These are phyloP conservation scores for Rana temporaria DNA, from an alignment of 2,113 vertebrate species.

Conservation along the genomic window DNA sequence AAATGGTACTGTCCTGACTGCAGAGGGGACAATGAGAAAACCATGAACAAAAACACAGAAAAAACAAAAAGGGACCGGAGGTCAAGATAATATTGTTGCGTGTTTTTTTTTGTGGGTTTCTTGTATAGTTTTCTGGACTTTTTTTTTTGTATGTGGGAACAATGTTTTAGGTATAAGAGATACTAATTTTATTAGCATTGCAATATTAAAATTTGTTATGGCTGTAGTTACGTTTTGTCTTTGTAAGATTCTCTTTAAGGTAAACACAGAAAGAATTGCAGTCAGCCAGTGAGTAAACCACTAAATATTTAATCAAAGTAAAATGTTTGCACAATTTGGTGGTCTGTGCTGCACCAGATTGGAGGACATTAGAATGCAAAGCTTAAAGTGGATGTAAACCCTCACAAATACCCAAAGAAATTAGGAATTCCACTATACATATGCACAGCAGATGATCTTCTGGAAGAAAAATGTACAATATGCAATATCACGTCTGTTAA, in stretches of 20 bases:
- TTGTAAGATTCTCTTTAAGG: not conserved
- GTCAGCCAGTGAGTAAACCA: no score
- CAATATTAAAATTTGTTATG: constrained; percentile 47
- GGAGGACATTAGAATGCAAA: no score
- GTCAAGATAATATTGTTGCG: constrained; percentile 77
- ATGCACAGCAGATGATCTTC: no score
- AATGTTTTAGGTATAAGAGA: constrained; percentile 39
- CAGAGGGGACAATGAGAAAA: constrained; percentile 94
- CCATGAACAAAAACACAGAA: constrained; percentile 95
- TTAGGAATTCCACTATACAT: no score
- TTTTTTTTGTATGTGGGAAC: not conserved
- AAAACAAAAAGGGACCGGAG: constrained; percentile 93
- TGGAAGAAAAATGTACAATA: no score
- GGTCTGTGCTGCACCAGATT: no score
- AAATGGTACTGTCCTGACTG: constrained; percentile 97
- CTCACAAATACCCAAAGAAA: no score
- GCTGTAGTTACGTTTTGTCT: not conserved
- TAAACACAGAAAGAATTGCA: no score
- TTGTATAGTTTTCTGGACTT: not conserved
- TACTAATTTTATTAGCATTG: constrained; percentile 49
- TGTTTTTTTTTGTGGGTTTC: constrained; percentile 67
- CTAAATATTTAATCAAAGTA: no score
- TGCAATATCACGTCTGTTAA: no score
- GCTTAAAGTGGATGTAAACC: no score
- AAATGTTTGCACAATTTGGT: no score